phyloP scores from a whole-genome alignment of 2,888 invertebrate species.

The Prosapia bicincta region DNA sequence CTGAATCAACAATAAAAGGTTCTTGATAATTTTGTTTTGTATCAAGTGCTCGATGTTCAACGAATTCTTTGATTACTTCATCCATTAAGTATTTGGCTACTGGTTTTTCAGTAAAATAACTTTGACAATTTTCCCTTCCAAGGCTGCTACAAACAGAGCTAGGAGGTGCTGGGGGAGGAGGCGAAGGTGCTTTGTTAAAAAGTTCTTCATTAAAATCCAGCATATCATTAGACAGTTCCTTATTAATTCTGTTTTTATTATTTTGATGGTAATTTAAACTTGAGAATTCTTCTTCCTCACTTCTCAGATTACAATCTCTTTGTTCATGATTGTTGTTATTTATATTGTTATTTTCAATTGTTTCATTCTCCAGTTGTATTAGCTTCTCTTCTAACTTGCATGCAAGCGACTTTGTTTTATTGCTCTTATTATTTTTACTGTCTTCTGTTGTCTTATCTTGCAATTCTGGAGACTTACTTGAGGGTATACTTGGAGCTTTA shows the following conservation, averaged over 20 bases:
- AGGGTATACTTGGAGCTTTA: conserved; percentile 25
- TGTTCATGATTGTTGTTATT: background rate
- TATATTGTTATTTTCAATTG: background rate
- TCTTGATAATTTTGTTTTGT: conserved; percentile 21
- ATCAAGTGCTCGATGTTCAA: conserved; percentile 33
- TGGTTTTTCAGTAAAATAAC: conserved; percentile 17
- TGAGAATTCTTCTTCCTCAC: background rate
- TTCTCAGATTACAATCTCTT: background rate
- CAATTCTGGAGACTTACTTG: background rate
- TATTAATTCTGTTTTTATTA: background rate
- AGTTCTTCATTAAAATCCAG: background rate
- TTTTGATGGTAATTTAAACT: background rate
- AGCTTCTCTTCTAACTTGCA: background rate
- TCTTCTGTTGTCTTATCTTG: background rate
- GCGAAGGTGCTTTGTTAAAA: conserved; percentile 15
- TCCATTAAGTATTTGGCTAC: conserved; percentile 48
- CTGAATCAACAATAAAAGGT: conserved; percentile 19
- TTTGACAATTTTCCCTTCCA: background rate
- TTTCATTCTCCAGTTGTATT: background rate
- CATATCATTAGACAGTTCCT: background rate
- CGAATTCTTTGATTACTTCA: conserved; percentile 48
- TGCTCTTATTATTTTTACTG: background rate
- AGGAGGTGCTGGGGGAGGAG: conserved; percentile 25
- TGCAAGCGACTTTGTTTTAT: background rate
- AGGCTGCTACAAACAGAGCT: conserved; percentile 22